Evolutionary conservation across 2,888 invertebrate genomes (phyloP).

Genomic region (Chloroclysta siterata): DNA sequence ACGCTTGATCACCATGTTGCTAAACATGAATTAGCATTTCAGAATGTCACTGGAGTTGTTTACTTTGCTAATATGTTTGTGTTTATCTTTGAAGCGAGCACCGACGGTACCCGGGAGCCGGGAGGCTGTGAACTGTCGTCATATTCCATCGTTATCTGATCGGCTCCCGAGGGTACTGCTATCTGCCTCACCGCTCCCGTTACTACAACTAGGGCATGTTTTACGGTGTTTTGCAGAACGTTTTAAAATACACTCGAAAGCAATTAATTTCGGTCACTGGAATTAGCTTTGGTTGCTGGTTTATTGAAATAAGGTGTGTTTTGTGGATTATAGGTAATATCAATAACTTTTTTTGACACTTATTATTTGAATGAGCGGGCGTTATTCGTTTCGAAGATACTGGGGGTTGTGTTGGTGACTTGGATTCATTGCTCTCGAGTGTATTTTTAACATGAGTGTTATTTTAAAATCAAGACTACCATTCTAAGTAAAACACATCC

Average conservation of each 20-base stretch:
- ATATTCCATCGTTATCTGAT: constrained; percentile 75
- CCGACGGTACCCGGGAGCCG: constrained; percentile 41
- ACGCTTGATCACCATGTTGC: neutral
- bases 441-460: neutral
- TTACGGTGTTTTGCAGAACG: constrained; percentile 28
- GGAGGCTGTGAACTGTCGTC: constrained; percentile 76
- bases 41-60: constrained; percentile 14
- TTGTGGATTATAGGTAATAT: neutral
- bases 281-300: neutral
- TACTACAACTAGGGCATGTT: constrained; percentile 46
- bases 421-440: neutral
- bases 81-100: constrained; percentile 49
- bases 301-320: neutral
- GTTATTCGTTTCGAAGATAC: neutral
- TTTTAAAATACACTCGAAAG: constrained; percentile 8
- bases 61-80: constrained; percentile 46
- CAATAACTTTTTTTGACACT: neutral
- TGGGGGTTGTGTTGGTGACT: neutral
- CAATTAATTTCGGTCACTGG: neutral
- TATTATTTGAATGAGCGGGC: neutral
- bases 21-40: neutral
- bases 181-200: constrained; percentile 51
- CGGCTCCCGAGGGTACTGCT: constrained; percentile 57
- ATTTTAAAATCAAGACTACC: neutral
- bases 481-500: constrained; percentile 15